A percentile compares a stretch with the other conserved stretches of the same genome.
Conservation (phyloP, 2,797 vertebrate genomes). For the Molossus alvarezi region DNA sequence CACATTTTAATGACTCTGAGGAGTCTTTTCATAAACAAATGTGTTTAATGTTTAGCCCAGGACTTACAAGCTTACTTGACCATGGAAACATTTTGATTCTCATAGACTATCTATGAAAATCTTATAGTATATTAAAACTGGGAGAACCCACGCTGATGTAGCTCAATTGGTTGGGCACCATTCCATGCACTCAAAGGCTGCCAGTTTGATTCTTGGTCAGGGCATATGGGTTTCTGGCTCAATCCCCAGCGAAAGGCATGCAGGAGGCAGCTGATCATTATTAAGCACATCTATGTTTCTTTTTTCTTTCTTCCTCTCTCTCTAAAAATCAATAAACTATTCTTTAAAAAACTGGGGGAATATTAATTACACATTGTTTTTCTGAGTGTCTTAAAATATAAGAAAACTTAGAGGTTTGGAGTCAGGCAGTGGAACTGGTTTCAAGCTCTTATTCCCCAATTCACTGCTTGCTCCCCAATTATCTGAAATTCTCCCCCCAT, state of each 20-base stretch:
- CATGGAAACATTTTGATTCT: slow-evolving; percentile 39
- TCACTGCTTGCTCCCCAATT: not conserved
- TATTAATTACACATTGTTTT: not conserved
- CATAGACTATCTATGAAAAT: slow-evolving; percentile 1
- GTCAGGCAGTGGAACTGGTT: not conserved
- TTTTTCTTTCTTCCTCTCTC: too few relatives aligned
- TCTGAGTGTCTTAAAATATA: not conserved
- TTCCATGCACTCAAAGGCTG: too few relatives aligned
- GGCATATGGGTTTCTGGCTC: too few relatives aligned
- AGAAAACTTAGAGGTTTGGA: not conserved
- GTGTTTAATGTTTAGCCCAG: slow-evolving; percentile 6
- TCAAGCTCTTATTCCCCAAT: not conserved
- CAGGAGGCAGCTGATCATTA: too few relatives aligned
- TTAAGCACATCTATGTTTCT: too few relatives aligned
- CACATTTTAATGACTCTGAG: slow-evolving; percentile 24
- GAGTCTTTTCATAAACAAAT: not conserved
- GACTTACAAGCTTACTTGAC: not conserved
- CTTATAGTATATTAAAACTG: not conserved
- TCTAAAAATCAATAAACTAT: too few relatives aligned
- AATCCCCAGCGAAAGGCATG: too few relatives aligned
- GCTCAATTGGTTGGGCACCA: too few relatives aligned
- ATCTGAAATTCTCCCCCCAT: not conserved
- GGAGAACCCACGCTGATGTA: not conserved
- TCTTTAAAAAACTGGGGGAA: not conserved
- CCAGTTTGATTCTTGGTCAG: too few relatives aligned